Conservation (phyloP, 1,140 invertebrate genomes). For the Odontomachus brunneus region DNA sequence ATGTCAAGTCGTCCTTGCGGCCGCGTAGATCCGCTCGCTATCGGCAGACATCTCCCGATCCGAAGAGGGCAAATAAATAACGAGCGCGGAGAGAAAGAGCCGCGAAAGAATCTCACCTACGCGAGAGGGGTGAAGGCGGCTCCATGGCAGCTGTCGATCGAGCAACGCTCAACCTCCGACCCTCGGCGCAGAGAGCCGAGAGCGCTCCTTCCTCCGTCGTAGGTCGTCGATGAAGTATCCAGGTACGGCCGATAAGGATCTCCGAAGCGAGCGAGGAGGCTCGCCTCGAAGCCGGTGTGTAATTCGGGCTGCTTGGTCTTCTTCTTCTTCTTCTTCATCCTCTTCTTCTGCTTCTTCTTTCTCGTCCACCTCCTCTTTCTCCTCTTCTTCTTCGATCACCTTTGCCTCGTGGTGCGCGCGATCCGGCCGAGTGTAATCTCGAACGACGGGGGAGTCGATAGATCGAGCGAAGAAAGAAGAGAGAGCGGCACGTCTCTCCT, state of each 20-base stretch:
- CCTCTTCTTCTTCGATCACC: conserved; percentile 8
- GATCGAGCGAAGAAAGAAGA: neutral
- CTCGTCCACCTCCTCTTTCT: neutral
- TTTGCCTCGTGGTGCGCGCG: conserved; percentile 12
- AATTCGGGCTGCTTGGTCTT: conserved; percentile 66
- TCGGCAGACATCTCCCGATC: conserved; percentile 41
- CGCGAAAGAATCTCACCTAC: conserved; percentile 69
- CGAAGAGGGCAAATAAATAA: conserved; percentile 44
- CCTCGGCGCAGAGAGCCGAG: conserved; percentile 41
- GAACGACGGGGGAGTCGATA: conserved; percentile 46
- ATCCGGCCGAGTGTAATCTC: conserved; percentile 12
- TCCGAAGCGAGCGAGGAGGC: conserved; percentile 53
- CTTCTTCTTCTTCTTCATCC: conserved; percentile 1
- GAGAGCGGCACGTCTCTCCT: neutral
- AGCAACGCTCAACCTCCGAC: conserved; percentile 71
- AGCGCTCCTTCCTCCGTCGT: conserved; percentile 51
- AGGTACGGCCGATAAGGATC: conserved; percentile 69
- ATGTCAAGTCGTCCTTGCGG: conserved; percentile 18
- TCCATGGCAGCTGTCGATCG: conserved; percentile 75
- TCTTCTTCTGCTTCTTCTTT: neutral
- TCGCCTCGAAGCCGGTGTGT: conserved; percentile 52
- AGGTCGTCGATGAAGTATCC: conserved; percentile 69
- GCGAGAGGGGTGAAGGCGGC: conserved; percentile 56
- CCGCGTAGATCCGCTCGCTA: conserved; percentile 12
- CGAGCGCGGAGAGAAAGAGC: conserved; percentile 10